Conservation (phyloP, 2,113 vertebrate species). For the Ia io region DNA sequence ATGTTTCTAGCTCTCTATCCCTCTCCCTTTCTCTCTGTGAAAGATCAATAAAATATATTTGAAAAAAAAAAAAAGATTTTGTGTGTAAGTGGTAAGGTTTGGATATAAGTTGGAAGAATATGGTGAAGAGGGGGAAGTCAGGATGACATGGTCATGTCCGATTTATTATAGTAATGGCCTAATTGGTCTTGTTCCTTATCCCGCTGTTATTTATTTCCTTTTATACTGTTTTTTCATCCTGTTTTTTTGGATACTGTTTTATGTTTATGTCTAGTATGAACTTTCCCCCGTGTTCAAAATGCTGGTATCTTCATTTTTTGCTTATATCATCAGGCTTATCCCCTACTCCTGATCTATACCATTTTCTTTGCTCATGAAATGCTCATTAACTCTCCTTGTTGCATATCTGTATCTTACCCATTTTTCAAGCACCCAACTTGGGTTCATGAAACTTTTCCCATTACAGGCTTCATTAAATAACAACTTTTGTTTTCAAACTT, state of each 20-base stretch:
- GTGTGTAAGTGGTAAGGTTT: neutral
- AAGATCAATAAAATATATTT: too few species aligned
- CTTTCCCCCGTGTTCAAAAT: neutral
- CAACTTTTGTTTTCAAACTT: neutral
- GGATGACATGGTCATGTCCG: neutral
- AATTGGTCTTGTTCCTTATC: neutral
- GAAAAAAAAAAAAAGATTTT: too few species aligned
- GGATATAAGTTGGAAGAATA: neutral
- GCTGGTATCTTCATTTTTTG: neutral
- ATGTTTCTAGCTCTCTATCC: too few species aligned
- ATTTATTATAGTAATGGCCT: neutral
- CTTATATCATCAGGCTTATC: neutral
- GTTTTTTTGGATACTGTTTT: neutral
- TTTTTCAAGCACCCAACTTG: slow-evolving; percentile 1
- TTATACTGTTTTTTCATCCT: neutral
- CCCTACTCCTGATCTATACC: neutral
- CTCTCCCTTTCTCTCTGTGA: too few species aligned
- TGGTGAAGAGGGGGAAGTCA: neutral
- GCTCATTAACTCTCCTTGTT: neutral
- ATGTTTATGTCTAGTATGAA: slow-evolving; percentile 14
- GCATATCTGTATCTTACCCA: neutral
- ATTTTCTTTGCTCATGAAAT: neutral
- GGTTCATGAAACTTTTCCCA: slow-evolving; percentile 16
- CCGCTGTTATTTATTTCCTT: neutral
- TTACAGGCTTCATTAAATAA: neutral